Percentiles rank a stretch among this genome's conserved stretches.
These are phyloP conservation scores for Myotis davidii DNA, from an alignment of 2,113 vertebrate genomes.

Conservation along the genomic window DNA sequence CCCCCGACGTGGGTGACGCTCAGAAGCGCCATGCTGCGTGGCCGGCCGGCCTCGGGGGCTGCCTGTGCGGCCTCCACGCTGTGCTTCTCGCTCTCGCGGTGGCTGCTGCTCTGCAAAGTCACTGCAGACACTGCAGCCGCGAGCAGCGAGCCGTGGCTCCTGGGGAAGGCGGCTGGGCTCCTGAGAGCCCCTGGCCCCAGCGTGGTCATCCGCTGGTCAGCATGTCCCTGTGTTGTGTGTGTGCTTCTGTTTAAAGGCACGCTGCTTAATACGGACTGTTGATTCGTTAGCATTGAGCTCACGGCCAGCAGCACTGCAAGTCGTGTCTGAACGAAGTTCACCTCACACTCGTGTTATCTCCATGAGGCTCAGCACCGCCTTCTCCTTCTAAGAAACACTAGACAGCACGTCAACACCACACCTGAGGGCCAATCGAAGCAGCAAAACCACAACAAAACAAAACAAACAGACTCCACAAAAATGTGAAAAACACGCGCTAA, in stretches of 20 bases:
- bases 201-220: neutral
- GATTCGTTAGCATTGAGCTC: neutral
- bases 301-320: neutral
- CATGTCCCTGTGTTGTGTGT: neutral
- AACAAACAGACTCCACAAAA: neutral
- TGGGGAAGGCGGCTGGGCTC: neutral
- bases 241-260: neutral
- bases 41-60: neutral
- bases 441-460: neutral
- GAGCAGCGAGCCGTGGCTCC: neutral
- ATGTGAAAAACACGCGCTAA: neutral
- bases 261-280: neutral
- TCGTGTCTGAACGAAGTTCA: neutral
- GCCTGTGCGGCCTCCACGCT: neutral
- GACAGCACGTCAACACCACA: too few species aligned
- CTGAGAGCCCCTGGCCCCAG: neutral
- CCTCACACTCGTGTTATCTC: rapidly evolving
- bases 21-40: neutral
- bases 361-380: neutral
- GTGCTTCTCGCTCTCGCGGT: rapidly evolving
- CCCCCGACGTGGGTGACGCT: rapidly evolving
- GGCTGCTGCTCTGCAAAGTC: neutral
- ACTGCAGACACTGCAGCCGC: rapidly evolving
- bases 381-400: neutral
- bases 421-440: neutral